A percentile compares a stretch with the other conserved stretches of the same genome.
Evolutionary conservation across 2,113 vertebrate species (phyloP).

Genomic region (Lontra canadensis): DNA sequence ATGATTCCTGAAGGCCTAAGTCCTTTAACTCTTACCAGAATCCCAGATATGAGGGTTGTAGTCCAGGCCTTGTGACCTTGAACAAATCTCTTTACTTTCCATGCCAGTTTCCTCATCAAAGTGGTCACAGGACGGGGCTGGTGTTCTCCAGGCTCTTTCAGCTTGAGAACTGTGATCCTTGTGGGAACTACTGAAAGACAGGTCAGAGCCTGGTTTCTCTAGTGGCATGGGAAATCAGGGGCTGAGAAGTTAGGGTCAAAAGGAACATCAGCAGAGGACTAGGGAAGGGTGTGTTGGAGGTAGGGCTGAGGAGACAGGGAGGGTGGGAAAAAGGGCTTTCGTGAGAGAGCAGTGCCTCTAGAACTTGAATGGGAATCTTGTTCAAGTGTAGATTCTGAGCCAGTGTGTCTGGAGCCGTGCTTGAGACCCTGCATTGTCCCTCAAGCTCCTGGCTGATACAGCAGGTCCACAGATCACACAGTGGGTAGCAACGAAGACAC

Average conservation of each 20-base stretch:
- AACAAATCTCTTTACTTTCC: neutral
- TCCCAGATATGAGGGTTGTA: neutral
- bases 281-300: neutral
- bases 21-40: neutral
- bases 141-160: neutral
- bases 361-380: neutral
- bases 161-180: neutral
- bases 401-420: neutral
- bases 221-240: neutral
- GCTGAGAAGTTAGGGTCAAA: neutral
- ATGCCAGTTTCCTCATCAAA: neutral
- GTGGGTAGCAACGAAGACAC: neutral
- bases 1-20: neutral
- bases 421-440: neutral
- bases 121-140: neutral
- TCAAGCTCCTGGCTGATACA: too few species aligned
- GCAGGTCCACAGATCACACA: neutral
- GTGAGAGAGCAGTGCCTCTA: neutral
- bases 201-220: neutral
- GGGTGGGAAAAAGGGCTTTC: neutral
- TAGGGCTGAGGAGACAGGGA: rapidly evolving
- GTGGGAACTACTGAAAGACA: neutral
- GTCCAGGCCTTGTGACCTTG: neutral
- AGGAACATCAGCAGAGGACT: neutral
- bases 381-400: neutral